Percentiles rank a stretch among this genome's conserved stretches.
phyloP scores from a whole-genome alignment of 2,113 vertebrate genomes.

The Neodon shergylaensis region DNA sequence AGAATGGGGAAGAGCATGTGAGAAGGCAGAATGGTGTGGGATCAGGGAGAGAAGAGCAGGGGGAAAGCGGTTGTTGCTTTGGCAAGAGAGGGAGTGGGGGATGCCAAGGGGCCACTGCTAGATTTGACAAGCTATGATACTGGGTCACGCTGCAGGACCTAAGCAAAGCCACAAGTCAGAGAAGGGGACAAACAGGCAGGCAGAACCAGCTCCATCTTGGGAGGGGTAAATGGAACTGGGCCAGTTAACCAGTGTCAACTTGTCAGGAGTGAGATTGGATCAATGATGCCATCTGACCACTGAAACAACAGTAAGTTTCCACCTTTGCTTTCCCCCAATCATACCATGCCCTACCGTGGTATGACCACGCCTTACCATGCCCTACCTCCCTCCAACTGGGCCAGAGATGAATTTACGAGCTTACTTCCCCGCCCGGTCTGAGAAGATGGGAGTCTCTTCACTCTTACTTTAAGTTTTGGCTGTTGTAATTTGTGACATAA shows the following conservation, averaged over 20 bases:
- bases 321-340: background rate
- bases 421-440: background rate
- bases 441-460: fast-evolving
- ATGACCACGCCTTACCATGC: background rate
- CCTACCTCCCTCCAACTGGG: background rate
- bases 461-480: background rate
- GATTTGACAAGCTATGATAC: fast-evolving
- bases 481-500: fast-evolving
- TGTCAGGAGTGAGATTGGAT: background rate
- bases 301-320: background rate
- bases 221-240: background rate
- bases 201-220: background rate
- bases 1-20: background rate
- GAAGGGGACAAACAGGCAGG: background rate
- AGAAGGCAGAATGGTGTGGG: fast-evolving
- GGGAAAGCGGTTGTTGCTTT: background rate
- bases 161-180: background rate
- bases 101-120: too few species aligned
- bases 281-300: background rate
- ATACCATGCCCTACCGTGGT: background rate
- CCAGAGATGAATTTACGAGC: background rate
- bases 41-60: too few species aligned
- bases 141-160: background rate
- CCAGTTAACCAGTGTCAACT: background rate
- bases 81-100: background rate